Percentiles rank a stretch among this genome's conserved stretches.
These are phyloP conservation scores for Ditylenchus weischeri DNA, from an alignment of 2,888 invertebrate genomes.

Conservation along the genomic window DNA sequence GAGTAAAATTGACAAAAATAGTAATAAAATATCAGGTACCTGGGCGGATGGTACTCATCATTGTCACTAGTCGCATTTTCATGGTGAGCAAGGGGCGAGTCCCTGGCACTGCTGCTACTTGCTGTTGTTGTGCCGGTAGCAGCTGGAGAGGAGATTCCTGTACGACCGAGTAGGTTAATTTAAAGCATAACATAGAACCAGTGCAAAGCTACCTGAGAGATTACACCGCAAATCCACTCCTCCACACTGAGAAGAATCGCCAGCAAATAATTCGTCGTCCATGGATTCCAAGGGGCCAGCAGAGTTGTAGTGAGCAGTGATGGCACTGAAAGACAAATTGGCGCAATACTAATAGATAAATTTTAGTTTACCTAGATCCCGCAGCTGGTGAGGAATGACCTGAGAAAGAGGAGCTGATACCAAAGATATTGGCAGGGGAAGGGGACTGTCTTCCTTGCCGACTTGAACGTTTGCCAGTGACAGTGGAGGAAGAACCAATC, in stretches of 20 bases:
- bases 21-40: slow-evolving; percentile 18
- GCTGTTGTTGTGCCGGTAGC: slow-evolving; percentile 8
- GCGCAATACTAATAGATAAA: no score
- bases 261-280: slow-evolving; percentile 9
- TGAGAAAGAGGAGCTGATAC: slow-evolving; percentile 4
- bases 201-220: no score
- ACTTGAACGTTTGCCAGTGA: neutral
- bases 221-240: neutral
- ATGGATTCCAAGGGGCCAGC: slow-evolving; percentile 1
- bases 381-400: slow-evolving; percentile 7
- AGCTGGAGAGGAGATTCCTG: slow-evolving; percentile 24
- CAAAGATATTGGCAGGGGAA: slow-evolving; percentile 8
- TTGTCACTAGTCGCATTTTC: slow-evolving; percentile 25
- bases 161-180: slow-evolving; percentile 2
- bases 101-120: slow-evolving; percentile 8
- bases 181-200: no score
- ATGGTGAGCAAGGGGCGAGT: slow-evolving; percentile 8
- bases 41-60: slow-evolving; percentile 28
- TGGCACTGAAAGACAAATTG: neutral
- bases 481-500: neutral
- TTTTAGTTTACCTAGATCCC: neutral
- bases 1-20: neutral
- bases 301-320: neutral
- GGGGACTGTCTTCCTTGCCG: slow-evolving; percentile 1
- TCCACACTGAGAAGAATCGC: slow-evolving; percentile 3